These are phyloP conservation scores for Lithophane semibrunnea DNA, from an alignment of 2,888 invertebrate genomes.

Conservation along the genomic window DNA sequence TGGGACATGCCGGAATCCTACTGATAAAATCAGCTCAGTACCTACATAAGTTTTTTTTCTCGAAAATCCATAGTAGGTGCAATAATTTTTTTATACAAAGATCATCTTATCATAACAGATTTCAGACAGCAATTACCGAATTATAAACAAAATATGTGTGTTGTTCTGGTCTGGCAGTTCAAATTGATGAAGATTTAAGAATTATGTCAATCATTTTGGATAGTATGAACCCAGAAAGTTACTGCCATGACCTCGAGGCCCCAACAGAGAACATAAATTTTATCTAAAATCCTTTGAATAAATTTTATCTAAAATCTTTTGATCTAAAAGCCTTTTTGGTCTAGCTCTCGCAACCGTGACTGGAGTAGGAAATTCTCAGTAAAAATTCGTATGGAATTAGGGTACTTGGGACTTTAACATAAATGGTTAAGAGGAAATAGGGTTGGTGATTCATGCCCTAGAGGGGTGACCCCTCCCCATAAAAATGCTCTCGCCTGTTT, in stretches of 20 bases:
- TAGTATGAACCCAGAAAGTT: neutral
- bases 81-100: neutral
- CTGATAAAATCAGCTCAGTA: no score
- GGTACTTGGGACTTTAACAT: neutral
- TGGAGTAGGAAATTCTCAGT: neutral
- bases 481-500: no score
- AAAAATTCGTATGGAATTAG: neutral
- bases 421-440: neutral
- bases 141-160: constrained; percentile 1
- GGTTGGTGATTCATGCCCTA: no score
- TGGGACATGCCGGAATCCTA: no score
- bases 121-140: constrained; percentile 1
- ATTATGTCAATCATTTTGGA: neutral
- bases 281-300: no score
- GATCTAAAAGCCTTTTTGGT: no score
- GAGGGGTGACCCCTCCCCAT: no score
- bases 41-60: no score
- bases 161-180: neutral
- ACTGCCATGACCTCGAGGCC: neutral
- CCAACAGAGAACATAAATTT: neutral
- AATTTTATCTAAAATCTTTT: no score
- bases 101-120: neutral
- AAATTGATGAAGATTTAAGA: neutral
- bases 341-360: neutral
- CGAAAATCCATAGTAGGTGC: no score